phyloP scores from a whole-genome alignment of 2,113 vertebrate species.

The Axis porcinus region DNA sequence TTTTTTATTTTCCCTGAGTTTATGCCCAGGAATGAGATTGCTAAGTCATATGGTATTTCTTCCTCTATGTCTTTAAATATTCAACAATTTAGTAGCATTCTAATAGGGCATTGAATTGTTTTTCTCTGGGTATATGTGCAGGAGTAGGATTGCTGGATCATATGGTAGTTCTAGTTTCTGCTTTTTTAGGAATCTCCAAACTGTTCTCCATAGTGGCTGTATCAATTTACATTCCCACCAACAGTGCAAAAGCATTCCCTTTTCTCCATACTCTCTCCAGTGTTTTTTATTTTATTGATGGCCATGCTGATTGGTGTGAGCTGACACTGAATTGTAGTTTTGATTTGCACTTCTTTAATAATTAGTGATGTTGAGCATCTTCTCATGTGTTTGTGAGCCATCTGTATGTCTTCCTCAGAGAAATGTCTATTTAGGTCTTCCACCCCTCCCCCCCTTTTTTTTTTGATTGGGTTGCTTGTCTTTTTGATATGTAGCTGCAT shows the following conservation, averaged over 20 bases:
- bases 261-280: background rate
- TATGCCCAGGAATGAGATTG: background rate
- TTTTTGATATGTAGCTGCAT: background rate
- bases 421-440: background rate
- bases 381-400: background rate
- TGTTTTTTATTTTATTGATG: background rate
- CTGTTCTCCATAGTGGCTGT: background rate
- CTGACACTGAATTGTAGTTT: background rate
- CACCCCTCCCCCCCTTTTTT: background rate
- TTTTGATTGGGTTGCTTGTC: background rate
- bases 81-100: background rate
- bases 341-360: background rate
- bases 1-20: background rate
- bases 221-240: background rate
- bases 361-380: background rate
- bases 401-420: background rate
- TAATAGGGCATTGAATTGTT: background rate
- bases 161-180: background rate
- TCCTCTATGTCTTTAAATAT: background rate
- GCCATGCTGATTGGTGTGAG: background rate
- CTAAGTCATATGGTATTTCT: background rate
- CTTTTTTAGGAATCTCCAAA: background rate
- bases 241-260: background rate
- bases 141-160: background rate
- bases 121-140: background rate